Base-by-base conservation (phyloP, 2,888 invertebrate genomes). In the Conchocele bisecta region DNA sequence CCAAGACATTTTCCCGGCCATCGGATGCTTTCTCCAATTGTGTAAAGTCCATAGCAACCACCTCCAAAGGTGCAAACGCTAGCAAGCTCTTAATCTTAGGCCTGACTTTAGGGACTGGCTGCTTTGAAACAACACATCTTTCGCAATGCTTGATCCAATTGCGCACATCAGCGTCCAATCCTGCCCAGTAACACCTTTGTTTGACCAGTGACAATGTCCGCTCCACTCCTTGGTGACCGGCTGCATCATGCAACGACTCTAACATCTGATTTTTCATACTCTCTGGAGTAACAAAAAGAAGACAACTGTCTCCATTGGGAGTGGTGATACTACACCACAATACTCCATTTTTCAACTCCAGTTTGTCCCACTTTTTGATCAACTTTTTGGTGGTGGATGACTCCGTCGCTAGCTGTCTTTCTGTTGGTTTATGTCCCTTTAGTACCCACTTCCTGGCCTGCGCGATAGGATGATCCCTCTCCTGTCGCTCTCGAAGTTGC, bases 191-290 rank as follows among this genome's bases (percentile, higher is more conserved):
- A 65, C 69, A 74, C 28, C 77, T 46, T 33, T 56, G 64, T 31
- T 35, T 56, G 5, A 70, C 26, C 28, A 79, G 35, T 0, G 60
- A 31, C n/a, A 63, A 20, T 5, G 76, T 81, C 29, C 73, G 22
- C 46, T 79, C 76, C n/a, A 57, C 39, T n/a, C 69, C 73, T 54
- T 75, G 78, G 53, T 81, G 78, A 35, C 73, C 75, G 15, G 64
- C 28, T 22, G 22, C n/a, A 48, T 81, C 65, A 50, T 80, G 75
- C 20, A 74, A 28, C 17, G 51, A 29, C 22, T 74, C 58, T 29
- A 80, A 26, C 11, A 76, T 58, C 20, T 28, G 35, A 6, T 37
- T 7, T 28, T 51, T 60, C 33, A 66, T 33, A 51, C 17, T 20
- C 5, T 31, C 51, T 28, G 51, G 51, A 5, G 51, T 2, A 29